A percentile compares a stretch with the other conserved stretches of the same genome.
Evolutionary conservation across 2,888 invertebrate species (phyloP).

Genomic region (Erynnis tages): DNA sequence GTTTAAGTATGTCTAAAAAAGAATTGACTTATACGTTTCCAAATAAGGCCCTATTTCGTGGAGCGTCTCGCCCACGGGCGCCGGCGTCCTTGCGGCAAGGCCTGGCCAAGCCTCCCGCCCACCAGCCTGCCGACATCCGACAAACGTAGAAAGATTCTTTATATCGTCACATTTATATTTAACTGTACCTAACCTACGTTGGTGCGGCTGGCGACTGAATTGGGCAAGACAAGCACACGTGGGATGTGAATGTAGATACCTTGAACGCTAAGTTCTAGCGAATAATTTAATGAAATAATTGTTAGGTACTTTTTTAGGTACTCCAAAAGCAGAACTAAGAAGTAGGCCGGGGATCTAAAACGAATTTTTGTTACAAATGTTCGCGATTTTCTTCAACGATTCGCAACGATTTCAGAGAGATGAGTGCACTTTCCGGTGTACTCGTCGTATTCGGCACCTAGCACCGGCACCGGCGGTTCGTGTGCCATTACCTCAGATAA

Average conservation of each 20-base stretch:
- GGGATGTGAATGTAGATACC: not conserved
- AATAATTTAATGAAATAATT: too few relatives aligned
- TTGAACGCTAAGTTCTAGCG: too few relatives aligned
- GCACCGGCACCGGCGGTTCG: too few relatives aligned
- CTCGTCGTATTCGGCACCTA: constrained; percentile 31
- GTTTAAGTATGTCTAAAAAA: constrained; percentile 8
- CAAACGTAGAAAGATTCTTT: constrained; percentile 5
- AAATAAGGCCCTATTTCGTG: constrained; percentile 62
- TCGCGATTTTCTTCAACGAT: too few relatives aligned
- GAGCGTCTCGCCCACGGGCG: constrained; percentile 58
- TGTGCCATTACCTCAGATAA: constrained; percentile 71
- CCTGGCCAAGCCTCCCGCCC: constrained; percentile 67
- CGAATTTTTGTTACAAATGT: too few relatives aligned
- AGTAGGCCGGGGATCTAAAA: too few relatives aligned
- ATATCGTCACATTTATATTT: constrained; percentile 20
- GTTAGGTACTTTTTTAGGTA: too few relatives aligned
- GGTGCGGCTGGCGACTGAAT: constrained; percentile 9
- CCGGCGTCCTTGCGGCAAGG: constrained; percentile 74
- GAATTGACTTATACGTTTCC: constrained; percentile 38
- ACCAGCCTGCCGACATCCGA: constrained; percentile 17
- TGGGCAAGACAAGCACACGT: not conserved
- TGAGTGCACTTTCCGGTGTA: constrained; percentile 4
- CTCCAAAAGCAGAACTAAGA: too few relatives aligned
- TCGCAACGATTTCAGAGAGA: not conserved
- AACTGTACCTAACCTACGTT: not conserved